Conservation (phyloP, 1,140 invertebrate species). For the Acromyrmex heyeri region DNA sequence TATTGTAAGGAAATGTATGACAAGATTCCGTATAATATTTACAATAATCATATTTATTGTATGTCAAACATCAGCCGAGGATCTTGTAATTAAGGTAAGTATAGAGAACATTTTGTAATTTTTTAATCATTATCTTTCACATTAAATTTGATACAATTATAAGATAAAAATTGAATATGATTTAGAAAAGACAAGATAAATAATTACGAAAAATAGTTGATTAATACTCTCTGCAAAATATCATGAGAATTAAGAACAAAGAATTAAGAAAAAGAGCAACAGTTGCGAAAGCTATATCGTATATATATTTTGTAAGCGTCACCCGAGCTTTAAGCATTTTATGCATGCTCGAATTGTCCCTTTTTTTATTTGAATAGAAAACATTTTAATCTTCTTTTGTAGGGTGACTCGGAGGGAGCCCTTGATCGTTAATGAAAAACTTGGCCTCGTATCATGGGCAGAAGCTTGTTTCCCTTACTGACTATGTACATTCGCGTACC, state of each 20-base stretch:
- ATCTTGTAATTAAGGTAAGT: slow-evolving; percentile 70
- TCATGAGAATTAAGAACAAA: not conserved
- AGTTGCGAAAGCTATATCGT: not conserved
- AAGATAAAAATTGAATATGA: not conserved
- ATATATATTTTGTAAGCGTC: slow-evolving; percentile 9
- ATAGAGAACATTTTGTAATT: not conserved
- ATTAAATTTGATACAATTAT: not conserved
- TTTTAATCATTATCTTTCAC: not conserved
- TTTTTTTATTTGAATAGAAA: slow-evolving; percentile 14
- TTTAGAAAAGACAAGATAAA: not conserved
- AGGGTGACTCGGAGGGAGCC: slow-evolving; percentile 88
- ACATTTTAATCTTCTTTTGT: slow-evolving; percentile 49
- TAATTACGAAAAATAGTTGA: not conserved
- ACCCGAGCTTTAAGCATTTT: slow-evolving; percentile 5
- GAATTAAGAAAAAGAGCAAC: slow-evolving; percentile 1
- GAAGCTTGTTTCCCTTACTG: slow-evolving; percentile 81
- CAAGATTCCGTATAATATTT: not conserved
- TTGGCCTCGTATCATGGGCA: slow-evolving; percentile 85
- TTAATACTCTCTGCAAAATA: not conserved
- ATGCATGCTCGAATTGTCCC: not conserved
- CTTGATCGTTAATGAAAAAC: slow-evolving; percentile 83
- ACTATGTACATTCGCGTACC: slow-evolving; percentile 82
- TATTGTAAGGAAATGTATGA: slow-evolving; percentile 55
- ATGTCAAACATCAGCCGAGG: slow-evolving; percentile 60
- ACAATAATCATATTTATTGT: slow-evolving; percentile 63